Evolutionary conservation across 2,888 invertebrate species (phyloP).

Genomic region (Dermolepida albohirtum): DNA sequence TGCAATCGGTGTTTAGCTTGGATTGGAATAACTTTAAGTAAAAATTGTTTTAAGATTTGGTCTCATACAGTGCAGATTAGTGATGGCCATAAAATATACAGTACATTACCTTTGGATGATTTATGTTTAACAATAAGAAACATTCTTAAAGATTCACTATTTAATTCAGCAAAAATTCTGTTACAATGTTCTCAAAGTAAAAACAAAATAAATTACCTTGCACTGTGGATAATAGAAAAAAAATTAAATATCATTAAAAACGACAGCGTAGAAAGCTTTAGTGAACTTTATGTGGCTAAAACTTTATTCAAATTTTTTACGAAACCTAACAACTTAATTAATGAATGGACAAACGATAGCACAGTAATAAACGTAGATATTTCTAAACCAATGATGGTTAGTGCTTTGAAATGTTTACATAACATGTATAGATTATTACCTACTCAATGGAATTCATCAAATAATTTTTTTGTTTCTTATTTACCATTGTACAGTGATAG

Average conservation of each 20-base stretch:
- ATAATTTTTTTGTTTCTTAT: slow-evolving; percentile 72
- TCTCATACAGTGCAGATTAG: slow-evolving; percentile 69
- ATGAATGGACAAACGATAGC: slow-evolving; percentile 69
- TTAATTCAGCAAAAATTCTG: slow-evolving; percentile 69
- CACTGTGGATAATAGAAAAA: slow-evolving; percentile 74
- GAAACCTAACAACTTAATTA: slow-evolving; percentile 65
- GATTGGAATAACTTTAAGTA: slow-evolving; percentile 68
- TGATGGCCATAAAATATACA: slow-evolving; percentile 53
- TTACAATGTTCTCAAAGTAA: slow-evolving; percentile 67
- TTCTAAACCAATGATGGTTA: slow-evolving; percentile 71
- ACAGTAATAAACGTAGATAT: slow-evolving; percentile 68
- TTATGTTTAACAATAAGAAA: slow-evolving; percentile 68
- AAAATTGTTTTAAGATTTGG: slow-evolving; percentile 67
- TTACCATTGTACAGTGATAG: slow-evolving; percentile 55
- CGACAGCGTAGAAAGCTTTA: slow-evolving; percentile 60
- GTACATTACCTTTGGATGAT: slow-evolving; percentile 64
- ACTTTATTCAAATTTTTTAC: slow-evolving; percentile 69
- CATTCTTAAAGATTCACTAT: slow-evolving; percentile 67
- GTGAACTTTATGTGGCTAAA: slow-evolving; percentile 69
- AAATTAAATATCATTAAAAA: slow-evolving; percentile 67
- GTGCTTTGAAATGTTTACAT: slow-evolving; percentile 69
- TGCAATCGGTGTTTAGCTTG: slow-evolving; percentile 72
- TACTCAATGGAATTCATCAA: slow-evolving; percentile 68
- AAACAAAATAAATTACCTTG: slow-evolving; percentile 66
- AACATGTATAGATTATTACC: slow-evolving; percentile 70